Conservation (phyloP, 2,797 vertebrate species). For the Leptoclinus maculatus region DNA sequence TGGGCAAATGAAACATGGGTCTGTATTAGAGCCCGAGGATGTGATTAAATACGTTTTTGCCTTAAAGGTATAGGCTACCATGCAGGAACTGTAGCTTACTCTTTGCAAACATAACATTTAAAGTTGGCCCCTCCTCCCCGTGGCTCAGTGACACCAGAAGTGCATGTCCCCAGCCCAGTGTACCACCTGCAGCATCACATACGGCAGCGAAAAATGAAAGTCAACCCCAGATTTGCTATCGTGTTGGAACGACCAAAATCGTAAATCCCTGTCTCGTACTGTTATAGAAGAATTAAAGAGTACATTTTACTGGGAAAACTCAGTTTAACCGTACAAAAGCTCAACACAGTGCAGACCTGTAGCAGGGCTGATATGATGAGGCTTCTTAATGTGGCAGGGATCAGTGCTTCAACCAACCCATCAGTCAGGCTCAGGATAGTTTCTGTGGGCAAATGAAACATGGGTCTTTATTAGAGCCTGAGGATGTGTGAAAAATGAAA, state of each 20-base stretch:
- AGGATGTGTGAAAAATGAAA: not conserved
- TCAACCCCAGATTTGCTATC: too few relatives aligned
- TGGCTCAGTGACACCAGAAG: too few relatives aligned
- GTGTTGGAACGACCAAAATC: too few relatives aligned
- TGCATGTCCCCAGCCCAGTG: too few relatives aligned
- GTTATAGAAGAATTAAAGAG: conserved; percentile 6
- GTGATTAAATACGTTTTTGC: too few relatives aligned
- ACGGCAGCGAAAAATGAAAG: too few relatives aligned
- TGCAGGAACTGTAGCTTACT: too few relatives aligned
- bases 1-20: not conserved
- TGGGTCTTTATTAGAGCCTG: not conserved
- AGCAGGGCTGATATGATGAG: not conserved
- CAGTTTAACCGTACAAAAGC: not conserved
- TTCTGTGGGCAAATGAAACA: conserved; percentile 1
- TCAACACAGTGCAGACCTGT: not conserved
- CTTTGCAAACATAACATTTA: too few relatives aligned
- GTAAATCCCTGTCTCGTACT: not conserved
- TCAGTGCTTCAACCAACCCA: not conserved
- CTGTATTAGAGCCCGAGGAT: not conserved
- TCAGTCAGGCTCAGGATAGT: conserved; percentile 2
- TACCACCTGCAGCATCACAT: too few relatives aligned
- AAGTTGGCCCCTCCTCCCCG: too few relatives aligned
- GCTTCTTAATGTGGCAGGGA: conserved; percentile 1
- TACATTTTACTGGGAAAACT: not conserved
- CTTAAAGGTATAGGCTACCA: too few relatives aligned